A percentile compares a stretch with the other conserved stretches of the same genome.
Conservation (phyloP, 2,888 invertebrate species). For the Acholoe squamosa region DNA sequence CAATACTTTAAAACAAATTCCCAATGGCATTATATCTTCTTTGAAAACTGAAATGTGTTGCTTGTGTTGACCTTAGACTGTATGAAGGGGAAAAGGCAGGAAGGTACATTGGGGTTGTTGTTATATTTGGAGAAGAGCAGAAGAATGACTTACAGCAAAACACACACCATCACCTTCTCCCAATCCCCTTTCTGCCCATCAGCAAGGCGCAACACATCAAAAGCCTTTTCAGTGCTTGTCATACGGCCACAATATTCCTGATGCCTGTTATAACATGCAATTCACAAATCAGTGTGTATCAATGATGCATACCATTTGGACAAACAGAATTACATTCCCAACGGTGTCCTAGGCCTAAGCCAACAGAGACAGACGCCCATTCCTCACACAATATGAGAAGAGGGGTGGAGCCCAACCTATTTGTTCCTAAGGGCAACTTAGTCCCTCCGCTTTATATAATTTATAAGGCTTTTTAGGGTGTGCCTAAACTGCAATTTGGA, state of each 20-base stretch:
- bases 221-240: slow-evolving; percentile 53
- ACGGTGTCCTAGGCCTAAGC: background rate
- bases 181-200: background rate
- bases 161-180: background rate
- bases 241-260: slow-evolving; percentile 42
- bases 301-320: slow-evolving; percentile 49
- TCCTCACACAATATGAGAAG: background rate
- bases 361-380: background rate
- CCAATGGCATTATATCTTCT: too few relatives aligned
- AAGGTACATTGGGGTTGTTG: background rate
- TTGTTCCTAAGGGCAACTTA: background rate
- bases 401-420: background rate
- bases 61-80: too few relatives aligned
- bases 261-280: slow-evolving; percentile 56
- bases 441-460: slow-evolving; percentile 11
- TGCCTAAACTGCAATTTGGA: background rate
- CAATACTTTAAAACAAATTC: too few relatives aligned
- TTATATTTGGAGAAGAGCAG: background rate
- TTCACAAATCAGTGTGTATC: slow-evolving; percentile 59
- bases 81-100: background rate
- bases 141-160: background rate
- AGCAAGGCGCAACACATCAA: slow-evolving; percentile 33
- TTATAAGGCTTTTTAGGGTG: background rate
- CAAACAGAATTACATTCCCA: slow-evolving; percentile 53
- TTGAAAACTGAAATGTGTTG: too few relatives aligned